Conservation (phyloP, 2,797 vertebrate genomes). For the Tragelaphus eurycerus region DNA sequence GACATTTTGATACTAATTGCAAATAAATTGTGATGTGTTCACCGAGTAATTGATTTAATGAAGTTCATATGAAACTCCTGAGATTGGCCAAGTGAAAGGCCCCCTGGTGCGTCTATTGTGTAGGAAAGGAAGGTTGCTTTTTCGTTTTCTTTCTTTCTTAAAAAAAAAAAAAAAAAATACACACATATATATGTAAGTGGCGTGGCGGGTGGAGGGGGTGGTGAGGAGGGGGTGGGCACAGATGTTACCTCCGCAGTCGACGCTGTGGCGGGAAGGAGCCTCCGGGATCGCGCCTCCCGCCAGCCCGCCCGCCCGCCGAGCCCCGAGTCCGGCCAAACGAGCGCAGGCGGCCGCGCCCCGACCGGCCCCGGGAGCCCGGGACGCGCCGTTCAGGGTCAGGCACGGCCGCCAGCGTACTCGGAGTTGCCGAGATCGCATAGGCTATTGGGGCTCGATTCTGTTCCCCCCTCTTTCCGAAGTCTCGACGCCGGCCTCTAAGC, state of each 20-base stretch:
- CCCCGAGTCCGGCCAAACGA: not conserved
- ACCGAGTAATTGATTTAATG: slow-evolving; percentile 85
- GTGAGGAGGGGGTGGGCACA: slow-evolving; percentile 51
- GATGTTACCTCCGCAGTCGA: slow-evolving; percentile 64
- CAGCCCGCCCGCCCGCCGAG: not conserved
- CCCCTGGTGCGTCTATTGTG: slow-evolving; percentile 79
- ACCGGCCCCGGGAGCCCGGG: not conserved
- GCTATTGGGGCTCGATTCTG: not conserved
- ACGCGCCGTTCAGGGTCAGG: not conserved
- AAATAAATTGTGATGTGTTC: slow-evolving; percentile 84
- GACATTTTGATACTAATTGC: slow-evolving; percentile 85
- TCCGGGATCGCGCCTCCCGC: not conserved
- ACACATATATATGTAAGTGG: not conserved
- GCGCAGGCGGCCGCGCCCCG: rapidly evolving
- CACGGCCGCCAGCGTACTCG: not conserved
- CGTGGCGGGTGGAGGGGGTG: slow-evolving; percentile 1
- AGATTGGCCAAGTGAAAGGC: slow-evolving; percentile 79
- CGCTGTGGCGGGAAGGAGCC: not conserved
- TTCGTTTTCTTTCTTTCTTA: slow-evolving; percentile 58
- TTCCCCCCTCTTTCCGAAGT: not conserved
- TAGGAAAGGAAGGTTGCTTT: slow-evolving; percentile 71
- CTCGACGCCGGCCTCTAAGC: not conserved
- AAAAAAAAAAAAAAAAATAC: not conserved
- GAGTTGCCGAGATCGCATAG: not conserved
- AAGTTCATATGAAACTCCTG: slow-evolving; percentile 83